Evolutionary conservation across 1,140 invertebrate species (phyloP).

Genomic region (Archivesica marissinica): DNA sequence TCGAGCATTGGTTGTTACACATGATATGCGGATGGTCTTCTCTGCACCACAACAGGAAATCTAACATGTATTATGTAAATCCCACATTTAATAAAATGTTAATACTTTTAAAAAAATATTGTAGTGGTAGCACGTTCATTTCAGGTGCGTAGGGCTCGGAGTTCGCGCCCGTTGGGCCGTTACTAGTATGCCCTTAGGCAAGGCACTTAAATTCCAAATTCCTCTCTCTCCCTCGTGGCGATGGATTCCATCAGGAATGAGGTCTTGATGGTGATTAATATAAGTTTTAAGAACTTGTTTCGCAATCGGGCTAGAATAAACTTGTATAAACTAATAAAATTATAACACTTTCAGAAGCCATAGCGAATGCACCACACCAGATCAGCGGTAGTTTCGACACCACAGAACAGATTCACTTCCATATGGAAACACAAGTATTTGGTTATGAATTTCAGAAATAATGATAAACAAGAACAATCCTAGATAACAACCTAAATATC

Average conservation of each 20-base stretch:
- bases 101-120: no score
- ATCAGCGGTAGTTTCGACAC: slow-evolving; percentile 47
- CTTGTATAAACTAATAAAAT: neutral
- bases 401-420: slow-evolving; percentile 67
- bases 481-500: neutral
- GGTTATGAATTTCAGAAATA: no score
- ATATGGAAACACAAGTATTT: slow-evolving; percentile 70
- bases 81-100: no score
- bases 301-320: neutral
- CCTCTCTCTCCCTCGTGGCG: no score
- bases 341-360: slow-evolving; percentile 50
- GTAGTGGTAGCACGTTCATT: no score
- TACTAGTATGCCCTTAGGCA: no score
- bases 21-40: neutral
- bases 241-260: neutral
- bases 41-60: no score
- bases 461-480: neutral
- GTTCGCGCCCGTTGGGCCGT: no score
- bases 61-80: no score
- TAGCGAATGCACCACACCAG: slow-evolving; percentile 33
- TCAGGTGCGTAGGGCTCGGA: no score
- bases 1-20: neutral
- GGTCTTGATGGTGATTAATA: neutral
- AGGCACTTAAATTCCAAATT: no score
- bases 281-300: neutral